A percentile compares a stretch with the other conserved stretches of the same genome.
These are phyloP conservation scores for Apamea anceps DNA, from an alignment of 2,888 invertebrate species.

Conservation along the genomic window DNA sequence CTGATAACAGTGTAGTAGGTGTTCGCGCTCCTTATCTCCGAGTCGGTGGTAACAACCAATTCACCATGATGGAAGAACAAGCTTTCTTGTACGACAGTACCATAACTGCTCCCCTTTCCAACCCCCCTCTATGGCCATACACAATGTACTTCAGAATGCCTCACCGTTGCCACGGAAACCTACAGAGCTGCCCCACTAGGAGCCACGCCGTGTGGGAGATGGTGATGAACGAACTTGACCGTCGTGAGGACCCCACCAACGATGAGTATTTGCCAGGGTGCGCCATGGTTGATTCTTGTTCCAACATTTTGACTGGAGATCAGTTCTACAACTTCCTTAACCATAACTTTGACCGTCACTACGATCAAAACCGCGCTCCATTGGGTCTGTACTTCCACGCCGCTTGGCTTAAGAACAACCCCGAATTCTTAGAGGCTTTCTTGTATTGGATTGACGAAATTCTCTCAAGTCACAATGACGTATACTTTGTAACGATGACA, in stretches of 20 bases:
- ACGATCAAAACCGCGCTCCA: constrained; percentile 97
- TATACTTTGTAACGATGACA: constrained; percentile 98
- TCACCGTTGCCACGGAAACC: constrained; percentile 97
- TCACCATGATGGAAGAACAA: constrained; percentile 99
- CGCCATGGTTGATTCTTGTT: constrained; percentile 98
- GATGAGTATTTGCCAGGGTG: constrained; percentile 97
- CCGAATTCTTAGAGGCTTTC: constrained; percentile 97
- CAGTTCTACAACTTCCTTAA: constrained; percentile 98
- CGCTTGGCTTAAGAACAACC: constrained; percentile 97
- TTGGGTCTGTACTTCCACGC: constrained; percentile 98
- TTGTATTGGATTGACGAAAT: constrained; percentile 98
- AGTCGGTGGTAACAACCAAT: constrained; percentile 98
- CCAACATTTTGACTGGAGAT: constrained; percentile 97
- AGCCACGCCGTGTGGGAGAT: constrained; percentile 99
- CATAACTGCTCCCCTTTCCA: constrained; percentile 97
- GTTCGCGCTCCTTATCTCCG: constrained; percentile 97
- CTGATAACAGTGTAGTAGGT: constrained; percentile 97
- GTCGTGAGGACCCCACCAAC: constrained; percentile 96
- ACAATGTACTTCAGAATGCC: constrained; percentile 99
- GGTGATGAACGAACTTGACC: constrained; percentile 98
- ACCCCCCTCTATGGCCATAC: constrained; percentile 99
- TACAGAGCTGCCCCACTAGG: constrained; percentile 97
- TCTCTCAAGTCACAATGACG: constrained; percentile 95
- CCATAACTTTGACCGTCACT: constrained; percentile 98
- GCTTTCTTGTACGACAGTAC: constrained; percentile 98